Evolutionary conservation across 2,797 vertebrate genomes (phyloP), one percentile per base, ranked within the genome.

Genomic region (Sparus aurata): DNA sequence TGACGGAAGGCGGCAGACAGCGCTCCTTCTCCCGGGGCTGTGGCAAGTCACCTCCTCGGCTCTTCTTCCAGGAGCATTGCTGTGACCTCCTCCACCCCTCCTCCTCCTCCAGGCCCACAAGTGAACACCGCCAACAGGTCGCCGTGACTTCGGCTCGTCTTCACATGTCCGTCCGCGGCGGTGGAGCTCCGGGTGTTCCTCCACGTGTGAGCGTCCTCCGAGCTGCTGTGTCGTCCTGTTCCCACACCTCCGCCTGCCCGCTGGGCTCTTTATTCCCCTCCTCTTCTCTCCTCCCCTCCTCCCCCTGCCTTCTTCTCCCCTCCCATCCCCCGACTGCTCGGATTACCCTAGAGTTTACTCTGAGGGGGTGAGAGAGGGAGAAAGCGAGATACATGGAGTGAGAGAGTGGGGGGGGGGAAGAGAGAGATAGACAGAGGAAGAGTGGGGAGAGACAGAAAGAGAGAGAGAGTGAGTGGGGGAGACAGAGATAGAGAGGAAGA

Each of bases 161-260:
- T 16, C 2, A 49, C 7, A 1, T 15, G 38, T 15, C 41, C 18
- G 20, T 50, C 1, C 17, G 49, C 23, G 5, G 3, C 54, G 73
- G 55, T 34, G 20, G 1, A 54, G 68, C 58, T 71, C 69, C 59
- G 68, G n/a, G 59, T 73, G 58, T 41, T 73, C 68, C 65, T 80
- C 85, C 89, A 88, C 88, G 83, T 82, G 90, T 77, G 83, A 1
- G 53, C 58, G 66, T 69, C 67, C 27, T 5, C 4, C n/a, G 55
- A 13, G 27, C 9, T 52, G 16, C 23, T 16, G 55, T 7, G 52
- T 17, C 49, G 45, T 52, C 34, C 71, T 60, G 55, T 34, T 61
- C 75, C 75, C 85, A 76, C 89, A 85, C 90, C 87, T 89, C 76
- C 9, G 18, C 12, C 69, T 38, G 81, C 22, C 73, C 47, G 78